A percentile compares a stretch with the other conserved stretches of the same genome.
These are phyloP conservation scores for Nephrotoma guestfalica DNA, from an alignment of 2,888 invertebrate species.

Conservation along the genomic window DNA sequence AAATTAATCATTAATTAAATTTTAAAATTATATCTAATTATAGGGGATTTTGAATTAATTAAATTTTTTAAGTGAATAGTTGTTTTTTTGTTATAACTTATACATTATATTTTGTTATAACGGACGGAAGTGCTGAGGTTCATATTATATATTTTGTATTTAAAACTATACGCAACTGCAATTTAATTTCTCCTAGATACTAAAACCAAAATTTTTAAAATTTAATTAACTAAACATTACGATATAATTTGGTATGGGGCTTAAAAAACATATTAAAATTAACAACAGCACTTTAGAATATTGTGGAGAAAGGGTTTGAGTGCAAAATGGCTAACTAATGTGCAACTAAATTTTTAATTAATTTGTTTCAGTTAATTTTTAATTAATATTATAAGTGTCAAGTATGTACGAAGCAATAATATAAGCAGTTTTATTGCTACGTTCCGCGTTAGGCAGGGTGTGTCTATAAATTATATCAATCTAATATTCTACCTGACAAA, in stretches of 20 bases:
- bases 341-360: no score
- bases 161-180: background rate
- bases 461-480: no score
- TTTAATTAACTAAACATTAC: background rate
- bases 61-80: background rate
- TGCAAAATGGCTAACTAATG: no score
- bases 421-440: no score
- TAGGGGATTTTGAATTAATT: background rate
- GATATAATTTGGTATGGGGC: background rate
- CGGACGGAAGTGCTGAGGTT: background rate
- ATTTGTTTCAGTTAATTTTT: no score
- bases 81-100: background rate
- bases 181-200: background rate
- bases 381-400: no score
- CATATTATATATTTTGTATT: background rate
- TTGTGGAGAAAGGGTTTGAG: no score
- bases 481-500: no score
- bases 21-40: background rate
- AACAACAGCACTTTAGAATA: background rate
- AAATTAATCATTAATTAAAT: background rate
- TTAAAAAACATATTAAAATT: background rate
- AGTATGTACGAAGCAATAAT: no score
- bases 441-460: no score
- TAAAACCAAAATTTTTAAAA: background rate
- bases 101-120: background rate